A percentile compares a stretch with the other conserved stretches of the same genome.
phyloP scores from a whole-genome alignment of 2,888 invertebrate genomes.

The Dryococelus australis region DNA sequence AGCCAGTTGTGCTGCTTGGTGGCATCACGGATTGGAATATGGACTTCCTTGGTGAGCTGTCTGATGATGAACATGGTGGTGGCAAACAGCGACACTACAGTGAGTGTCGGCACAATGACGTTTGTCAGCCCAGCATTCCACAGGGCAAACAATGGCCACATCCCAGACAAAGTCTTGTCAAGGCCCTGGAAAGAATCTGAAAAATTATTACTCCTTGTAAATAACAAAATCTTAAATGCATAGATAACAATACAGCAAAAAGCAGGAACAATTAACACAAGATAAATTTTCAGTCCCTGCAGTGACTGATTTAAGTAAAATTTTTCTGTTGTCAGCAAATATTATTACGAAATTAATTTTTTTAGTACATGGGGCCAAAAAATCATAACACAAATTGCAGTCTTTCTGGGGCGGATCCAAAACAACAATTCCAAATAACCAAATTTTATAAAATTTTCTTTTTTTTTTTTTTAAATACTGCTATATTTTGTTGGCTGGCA shows the following conservation, averaged over 20 bases:
- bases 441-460: too few relatives aligned
- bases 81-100: constrained; percentile 31
- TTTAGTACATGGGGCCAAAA: too few relatives aligned
- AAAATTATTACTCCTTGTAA: too few relatives aligned
- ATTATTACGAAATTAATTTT: not conserved
- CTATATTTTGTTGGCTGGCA: too few relatives aligned
- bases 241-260: too few relatives aligned
- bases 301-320: not conserved
- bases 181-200: not conserved
- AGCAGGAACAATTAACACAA: too few relatives aligned
- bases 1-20: constrained; percentile 65
- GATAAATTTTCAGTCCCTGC: constrained; percentile 10
- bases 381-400: too few relatives aligned
- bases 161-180: not conserved
- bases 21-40: constrained; percentile 61
- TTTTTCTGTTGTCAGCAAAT: not conserved
- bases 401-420: too few relatives aligned
- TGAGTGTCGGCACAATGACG: constrained; percentile 35
- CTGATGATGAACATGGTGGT: constrained; percentile 53
- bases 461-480: too few relatives aligned
- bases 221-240: too few relatives aligned
- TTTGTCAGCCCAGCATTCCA: constrained; percentile 32
- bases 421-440: too few relatives aligned
- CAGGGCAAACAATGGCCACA: constrained; percentile 38
- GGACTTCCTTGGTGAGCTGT: constrained; percentile 59